Evolutionary conservation across 2,113 vertebrate genomes (phyloP), one percentile per base, ranked within the genome.

Genomic region (Ondatra zibethicus): DNA sequence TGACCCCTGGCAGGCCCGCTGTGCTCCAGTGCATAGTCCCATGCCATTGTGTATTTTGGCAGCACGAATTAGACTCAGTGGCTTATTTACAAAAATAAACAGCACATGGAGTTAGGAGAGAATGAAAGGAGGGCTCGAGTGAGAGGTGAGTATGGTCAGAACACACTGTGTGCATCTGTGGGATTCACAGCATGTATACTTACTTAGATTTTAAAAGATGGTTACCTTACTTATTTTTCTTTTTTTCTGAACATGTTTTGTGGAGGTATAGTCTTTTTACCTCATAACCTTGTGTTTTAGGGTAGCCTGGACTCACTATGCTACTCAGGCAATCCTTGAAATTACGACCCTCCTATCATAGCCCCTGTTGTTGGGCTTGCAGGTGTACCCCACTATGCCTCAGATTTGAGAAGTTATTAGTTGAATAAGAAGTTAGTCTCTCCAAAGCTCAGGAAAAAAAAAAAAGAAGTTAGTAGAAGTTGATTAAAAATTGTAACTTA

Each of bases 371-470:
- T 21, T 80, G 77, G 77, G 31, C 47, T 52, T 80, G 31, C 55
- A 39, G n/a, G 21, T 29, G 36, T 63, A 14, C 6, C 39, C 55
- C 12, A 84, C 23, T 23, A 42, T 29, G 55, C 55, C 55, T n/a
- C 55, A 97, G 3, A 47, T 81, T 94, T 93, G 25, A 93, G 63
- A 94, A 96, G 47, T 55, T 81, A 39, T 81, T n/a, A n/a, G n/a
- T n/a, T n/a, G n/a, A n/a, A n/a, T n/a, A n/a, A n/a, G n/a, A n/a
- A n/a, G n/a, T n/a, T n/a, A n/a, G n/a, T n/a, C n/a, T n/a, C n/a
- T n/a, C n/a, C n/a, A n/a, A n/a, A n/a, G n/a, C n/a, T n/a, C n/a
- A n/a, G n/a, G n/a, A n/a, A n/a, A n/a, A n/a, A n/a, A n/a, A n/a
- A n/a, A n/a, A n/a, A n/a, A n/a, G n/a, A n/a, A n/a, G n/a, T n/a